Conservation (phyloP, 2,888 invertebrate species). For the Hymenopus coronatus region DNA sequence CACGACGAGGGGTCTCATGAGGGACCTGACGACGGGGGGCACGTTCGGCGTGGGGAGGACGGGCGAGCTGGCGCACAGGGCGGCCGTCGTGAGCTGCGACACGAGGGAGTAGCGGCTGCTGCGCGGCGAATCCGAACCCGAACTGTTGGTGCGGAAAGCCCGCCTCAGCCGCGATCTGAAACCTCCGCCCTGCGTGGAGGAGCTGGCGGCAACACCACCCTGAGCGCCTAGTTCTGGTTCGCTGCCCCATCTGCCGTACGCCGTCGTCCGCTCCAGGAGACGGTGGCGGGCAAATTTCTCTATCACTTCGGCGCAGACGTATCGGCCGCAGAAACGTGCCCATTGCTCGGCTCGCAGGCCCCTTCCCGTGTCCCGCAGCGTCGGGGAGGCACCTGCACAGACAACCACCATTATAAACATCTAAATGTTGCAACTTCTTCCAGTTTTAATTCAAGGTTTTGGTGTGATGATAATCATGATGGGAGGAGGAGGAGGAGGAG, state of each 20-base stretch:
- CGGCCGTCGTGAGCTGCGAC: conserved; percentile 58
- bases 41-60: conserved; percentile 54
- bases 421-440: no score
- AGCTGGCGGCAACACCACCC: conserved; percentile 1
- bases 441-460: no score
- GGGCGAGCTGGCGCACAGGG: conserved; percentile 59
- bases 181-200: conserved; percentile 42
- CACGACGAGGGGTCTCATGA: conserved; percentile 56
- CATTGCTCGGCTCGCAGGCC: conserved; percentile 70
- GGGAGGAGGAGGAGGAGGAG: no score
- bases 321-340: conserved; percentile 70
- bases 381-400: conserved; percentile 63
- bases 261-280: conserved; percentile 55
- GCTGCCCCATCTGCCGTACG: conserved; percentile 58
- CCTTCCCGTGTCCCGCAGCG: conserved; percentile 63
- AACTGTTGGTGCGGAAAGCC: conserved; percentile 53
- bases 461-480: no score
- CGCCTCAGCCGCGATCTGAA: conserved; percentile 56
- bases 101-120: conserved; percentile 43
- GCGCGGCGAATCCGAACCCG: conserved; percentile 43
- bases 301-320: conserved; percentile 68
- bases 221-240: conserved; percentile 54
- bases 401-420: neutral
- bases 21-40: conserved; percentile 56
- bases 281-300: conserved; percentile 61